phyloP scores from a whole-genome alignment of 2,888 invertebrate genomes.

The Ferrisia virgata region DNA sequence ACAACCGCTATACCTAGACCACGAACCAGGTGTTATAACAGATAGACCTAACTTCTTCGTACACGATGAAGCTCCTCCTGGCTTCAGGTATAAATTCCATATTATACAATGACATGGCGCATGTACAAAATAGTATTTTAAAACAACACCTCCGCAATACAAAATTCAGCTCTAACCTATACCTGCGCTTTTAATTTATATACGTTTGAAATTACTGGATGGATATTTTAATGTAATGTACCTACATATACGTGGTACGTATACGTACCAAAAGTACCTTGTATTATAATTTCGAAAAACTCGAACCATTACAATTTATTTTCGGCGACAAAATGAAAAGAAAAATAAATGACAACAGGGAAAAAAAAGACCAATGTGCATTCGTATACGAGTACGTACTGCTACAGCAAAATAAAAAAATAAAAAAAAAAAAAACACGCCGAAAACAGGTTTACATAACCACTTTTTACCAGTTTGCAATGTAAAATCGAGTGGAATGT shows the following conservation, averaged over 20 bases:
- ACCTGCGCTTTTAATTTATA: no score
- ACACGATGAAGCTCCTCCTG: neutral
- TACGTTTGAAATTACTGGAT: no score
- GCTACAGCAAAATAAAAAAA: neutral
- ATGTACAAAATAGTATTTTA: no score
- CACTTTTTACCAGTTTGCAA: neutral
- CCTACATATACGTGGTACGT: no score
- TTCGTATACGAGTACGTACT: neutral
- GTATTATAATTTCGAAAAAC: neutral
- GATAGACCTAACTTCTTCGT: neutral
- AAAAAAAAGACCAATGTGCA: no score
- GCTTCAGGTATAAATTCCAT: neutral
- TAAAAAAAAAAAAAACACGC: neutral
- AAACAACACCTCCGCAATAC: neutral
- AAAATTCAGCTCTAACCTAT: no score
- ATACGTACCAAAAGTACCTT: neutral
- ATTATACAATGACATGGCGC: neutral
- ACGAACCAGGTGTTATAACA: neutral
- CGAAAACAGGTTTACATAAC: neutral
- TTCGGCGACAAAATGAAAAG: neutral
- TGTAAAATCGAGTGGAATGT: slow-evolving; percentile 2
- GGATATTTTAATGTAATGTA: no score
- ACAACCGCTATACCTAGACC: neutral
- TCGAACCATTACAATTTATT: neutral
- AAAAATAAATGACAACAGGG: neutral